phyloP scores from a whole-genome alignment of 2,797 vertebrate genomes.

The Graptemys geographica region DNA sequence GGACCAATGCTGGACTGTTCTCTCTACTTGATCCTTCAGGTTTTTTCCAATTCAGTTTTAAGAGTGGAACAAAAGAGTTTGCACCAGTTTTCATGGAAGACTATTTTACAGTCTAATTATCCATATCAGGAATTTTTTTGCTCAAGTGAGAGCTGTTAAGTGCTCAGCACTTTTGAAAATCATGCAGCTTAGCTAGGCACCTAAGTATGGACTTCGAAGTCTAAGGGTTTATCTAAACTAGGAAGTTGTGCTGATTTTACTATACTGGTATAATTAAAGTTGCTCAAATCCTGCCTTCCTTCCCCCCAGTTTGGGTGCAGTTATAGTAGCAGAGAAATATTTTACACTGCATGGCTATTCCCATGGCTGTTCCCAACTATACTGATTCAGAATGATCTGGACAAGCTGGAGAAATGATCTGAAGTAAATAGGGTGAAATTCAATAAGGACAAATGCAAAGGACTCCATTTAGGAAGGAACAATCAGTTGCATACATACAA shows the following conservation, averaged over 20 bases:
- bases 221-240: not conserved
- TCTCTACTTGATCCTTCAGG: not conserved
- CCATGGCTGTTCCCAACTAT: too few species aligned
- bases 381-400: too few species aligned
- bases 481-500: too few species aligned
- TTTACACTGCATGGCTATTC: not conserved
- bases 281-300: not conserved
- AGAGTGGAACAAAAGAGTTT: not conserved
- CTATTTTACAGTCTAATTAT: accelerated
- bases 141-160: not conserved
- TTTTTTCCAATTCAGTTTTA: not conserved
- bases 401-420: too few species aligned
- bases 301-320: not conserved
- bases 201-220: accelerated
- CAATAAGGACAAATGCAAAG: too few species aligned
- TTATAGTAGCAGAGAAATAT: not conserved
- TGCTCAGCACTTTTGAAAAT: not conserved
- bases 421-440: too few species aligned
- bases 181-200: not conserved
- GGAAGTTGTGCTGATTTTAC: not conserved
- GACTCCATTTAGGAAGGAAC: too few species aligned
- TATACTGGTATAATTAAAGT: not conserved
- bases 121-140: accelerated
- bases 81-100: not conserved
- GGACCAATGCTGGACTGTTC: conserved; percentile 16